Conservation (phyloP, 92 coral and sea anemone species). For the Palythoa caribaeorum region DNA sequence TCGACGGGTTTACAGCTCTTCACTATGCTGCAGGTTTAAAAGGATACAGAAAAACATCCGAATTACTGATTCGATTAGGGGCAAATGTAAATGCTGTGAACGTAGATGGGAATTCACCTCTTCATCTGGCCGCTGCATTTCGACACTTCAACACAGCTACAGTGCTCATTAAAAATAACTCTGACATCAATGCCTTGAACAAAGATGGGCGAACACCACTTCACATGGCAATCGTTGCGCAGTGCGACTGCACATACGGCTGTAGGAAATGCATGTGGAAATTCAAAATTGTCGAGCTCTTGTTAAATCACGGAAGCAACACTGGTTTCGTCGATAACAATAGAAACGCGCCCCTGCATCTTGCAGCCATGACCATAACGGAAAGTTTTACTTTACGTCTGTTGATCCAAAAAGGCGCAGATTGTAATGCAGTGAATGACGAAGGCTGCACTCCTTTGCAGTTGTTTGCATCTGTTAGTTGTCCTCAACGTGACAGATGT, state of each 20-base stretch:
- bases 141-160: constrained; percentile 82
- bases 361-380: constrained; percentile 76
- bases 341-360: constrained; percentile 80
- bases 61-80: constrained; percentile 68
- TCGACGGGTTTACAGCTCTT: constrained; percentile 64
- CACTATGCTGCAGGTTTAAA: constrained; percentile 83
- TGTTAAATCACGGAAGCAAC: constrained; percentile 74
- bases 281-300: constrained; percentile 78
- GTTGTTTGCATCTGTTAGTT: constrained; percentile 70
- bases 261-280: constrained; percentile 88
- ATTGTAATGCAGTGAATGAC: constrained; percentile 68
- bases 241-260: constrained; percentile 82
- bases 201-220: constrained; percentile 70
- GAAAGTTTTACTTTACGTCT: constrained; percentile 80
- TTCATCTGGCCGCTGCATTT: constrained; percentile 79
- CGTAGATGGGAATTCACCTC: constrained; percentile 70
- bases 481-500: constrained; percentile 64
- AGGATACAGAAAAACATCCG: constrained; percentile 75
- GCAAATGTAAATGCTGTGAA: constrained; percentile 68
- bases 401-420: constrained; percentile 73
- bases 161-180: constrained; percentile 65
- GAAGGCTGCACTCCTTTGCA: constrained; percentile 81
- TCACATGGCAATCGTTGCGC: constrained; percentile 78
- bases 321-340: constrained; percentile 67
- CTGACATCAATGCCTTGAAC: constrained; percentile 60